Conservation (phyloP, 2,797 vertebrate species). For the Peromyscus aztecus region DNA sequence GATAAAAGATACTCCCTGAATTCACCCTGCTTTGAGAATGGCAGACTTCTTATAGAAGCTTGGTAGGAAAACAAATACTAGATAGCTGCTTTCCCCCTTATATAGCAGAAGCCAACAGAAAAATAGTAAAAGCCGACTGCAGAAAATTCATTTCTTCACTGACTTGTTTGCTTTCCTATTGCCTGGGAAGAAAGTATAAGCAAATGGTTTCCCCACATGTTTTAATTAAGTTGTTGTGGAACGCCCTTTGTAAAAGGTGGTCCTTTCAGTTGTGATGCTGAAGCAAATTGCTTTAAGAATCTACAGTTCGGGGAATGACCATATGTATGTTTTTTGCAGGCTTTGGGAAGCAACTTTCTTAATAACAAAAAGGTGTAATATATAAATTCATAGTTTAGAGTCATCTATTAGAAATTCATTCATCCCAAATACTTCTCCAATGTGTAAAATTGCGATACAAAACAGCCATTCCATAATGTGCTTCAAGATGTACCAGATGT, state of each 20-base stretch:
- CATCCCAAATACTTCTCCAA: constrained; percentile 66
- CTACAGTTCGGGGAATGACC: constrained; percentile 63
- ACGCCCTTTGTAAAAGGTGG: constrained; percentile 82
- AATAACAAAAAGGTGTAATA: constrained; percentile 75
- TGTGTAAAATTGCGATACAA: constrained; percentile 82
- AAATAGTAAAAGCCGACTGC: not conserved
- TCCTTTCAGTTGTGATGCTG: constrained; percentile 84
- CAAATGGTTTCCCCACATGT: constrained; percentile 85
- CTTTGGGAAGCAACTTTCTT: constrained; percentile 74
- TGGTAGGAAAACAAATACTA: constrained; percentile 54
- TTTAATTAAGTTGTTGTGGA: constrained; percentile 87
- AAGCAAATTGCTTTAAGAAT: constrained; percentile 80
- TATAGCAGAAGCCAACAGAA: constrained; percentile 48
- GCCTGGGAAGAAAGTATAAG: constrained; percentile 83
- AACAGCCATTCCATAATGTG: constrained; percentile 78
- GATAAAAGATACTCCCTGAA: constrained; percentile 80
- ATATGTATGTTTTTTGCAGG: constrained; percentile 65
- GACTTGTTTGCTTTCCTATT: constrained; percentile 74
- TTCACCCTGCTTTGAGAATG: constrained; percentile 81
- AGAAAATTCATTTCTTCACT: constrained; percentile 48
- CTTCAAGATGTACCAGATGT: constrained; percentile 82
- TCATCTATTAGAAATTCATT: constrained; percentile 62
- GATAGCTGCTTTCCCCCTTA: constrained; percentile 74
- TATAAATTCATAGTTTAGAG: constrained; percentile 62
- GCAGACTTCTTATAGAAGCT: constrained; percentile 54